A percentile compares a stretch with the other conserved stretches of the same genome.
Evolutionary conservation across 2,797 vertebrate genomes (phyloP).

Genomic region (Nyctalus aviator): DNA sequence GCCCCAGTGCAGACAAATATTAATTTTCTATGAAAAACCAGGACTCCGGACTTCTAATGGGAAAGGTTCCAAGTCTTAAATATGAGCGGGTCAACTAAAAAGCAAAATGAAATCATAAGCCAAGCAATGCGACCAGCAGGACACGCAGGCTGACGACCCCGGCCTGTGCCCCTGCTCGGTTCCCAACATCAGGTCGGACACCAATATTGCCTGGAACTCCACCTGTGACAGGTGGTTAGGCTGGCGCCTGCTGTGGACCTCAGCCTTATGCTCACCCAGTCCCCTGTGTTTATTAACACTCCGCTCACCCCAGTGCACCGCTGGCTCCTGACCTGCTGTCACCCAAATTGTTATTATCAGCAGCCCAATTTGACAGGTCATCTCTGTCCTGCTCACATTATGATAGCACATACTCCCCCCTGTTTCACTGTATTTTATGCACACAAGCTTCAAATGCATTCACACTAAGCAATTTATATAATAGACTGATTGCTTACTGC

Average conservation of each 20-base stretch:
- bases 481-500: slow-evolving; percentile 19
- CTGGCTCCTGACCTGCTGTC: neutral
- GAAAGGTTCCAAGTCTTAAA: neutral
- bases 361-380: neutral
- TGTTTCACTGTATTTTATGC: neutral
- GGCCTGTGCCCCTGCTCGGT: fast-evolving
- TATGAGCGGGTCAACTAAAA: neutral
- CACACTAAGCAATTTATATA: neutral
- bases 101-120: too few relatives aligned
- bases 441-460: too few relatives aligned
- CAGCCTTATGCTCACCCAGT: fast-evolving
- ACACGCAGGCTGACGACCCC: fast-evolving
- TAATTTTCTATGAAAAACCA: neutral
- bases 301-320: fast-evolving
- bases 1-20: fast-evolving
- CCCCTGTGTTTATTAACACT: neutral
- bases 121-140: neutral
- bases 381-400: neutral
- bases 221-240: neutral
- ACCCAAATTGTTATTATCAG: fast-evolving
- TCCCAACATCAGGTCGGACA: fast-evolving
- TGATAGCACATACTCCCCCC: fast-evolving
- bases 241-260: fast-evolving
- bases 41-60: neutral
- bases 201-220: neutral